Evolutionary conservation across 2,113 vertebrate genomes (phyloP).

Genomic region (Microtus pennsylvanicus): DNA sequence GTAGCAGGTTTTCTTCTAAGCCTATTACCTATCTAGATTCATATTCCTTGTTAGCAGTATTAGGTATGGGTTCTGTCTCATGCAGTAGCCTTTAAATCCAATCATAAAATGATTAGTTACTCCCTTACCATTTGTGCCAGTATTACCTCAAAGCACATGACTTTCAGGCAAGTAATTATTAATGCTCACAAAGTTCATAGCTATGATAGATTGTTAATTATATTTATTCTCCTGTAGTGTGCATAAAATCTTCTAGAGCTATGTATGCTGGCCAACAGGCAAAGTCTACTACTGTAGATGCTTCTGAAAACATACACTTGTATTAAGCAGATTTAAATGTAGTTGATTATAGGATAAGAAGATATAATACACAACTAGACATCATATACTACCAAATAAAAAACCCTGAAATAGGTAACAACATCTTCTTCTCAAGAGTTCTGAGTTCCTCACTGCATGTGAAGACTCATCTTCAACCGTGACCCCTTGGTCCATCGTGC

Average conservation of each 20-base stretch:
- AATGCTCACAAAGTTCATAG: not conserved
- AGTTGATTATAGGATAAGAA: not conserved
- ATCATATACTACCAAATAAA: not conserved
- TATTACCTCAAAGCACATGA: not conserved
- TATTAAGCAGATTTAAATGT: not conserved
- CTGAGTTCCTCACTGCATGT: not conserved
- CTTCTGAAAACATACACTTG: not conserved
- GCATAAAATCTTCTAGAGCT: not conserved
- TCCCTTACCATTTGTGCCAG: not conserved
- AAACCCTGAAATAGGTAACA: not conserved
- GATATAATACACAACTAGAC: not conserved
- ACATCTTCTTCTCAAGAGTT: not conserved
- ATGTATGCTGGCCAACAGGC: not conserved
- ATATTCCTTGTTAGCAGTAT: not conserved
- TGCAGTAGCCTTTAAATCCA: too few relatives aligned
- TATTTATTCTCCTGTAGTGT: not conserved
- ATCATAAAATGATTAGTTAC: not conserved
- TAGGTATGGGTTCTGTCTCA: not conserved
- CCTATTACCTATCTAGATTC: not conserved
- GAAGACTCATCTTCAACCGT: not conserved
- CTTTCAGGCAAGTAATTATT: not conserved
- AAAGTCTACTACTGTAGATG: not conserved
- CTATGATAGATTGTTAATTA: not conserved
- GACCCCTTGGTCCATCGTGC: not conserved
- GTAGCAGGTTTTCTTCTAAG: not conserved